Base-by-base conservation (phyloP, 2,113 vertebrate species). In the Bos javanicus region DNA sequence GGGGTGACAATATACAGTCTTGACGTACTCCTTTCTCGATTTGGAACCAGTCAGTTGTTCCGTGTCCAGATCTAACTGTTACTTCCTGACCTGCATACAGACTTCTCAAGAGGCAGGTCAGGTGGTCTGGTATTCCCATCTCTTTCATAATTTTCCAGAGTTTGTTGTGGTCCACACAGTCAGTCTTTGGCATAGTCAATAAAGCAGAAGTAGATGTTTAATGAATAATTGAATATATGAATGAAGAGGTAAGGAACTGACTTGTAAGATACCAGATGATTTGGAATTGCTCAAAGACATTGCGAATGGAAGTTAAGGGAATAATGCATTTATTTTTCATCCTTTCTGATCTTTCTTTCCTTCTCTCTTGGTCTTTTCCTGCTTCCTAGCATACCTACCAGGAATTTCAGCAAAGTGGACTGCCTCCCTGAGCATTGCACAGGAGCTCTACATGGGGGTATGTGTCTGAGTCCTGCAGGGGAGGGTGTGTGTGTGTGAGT, bases 21-120 rank as follows among this genome's bases (percentile, higher is more conserved):
- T 62, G 14, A 33, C 0, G 0, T 33, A 33, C 60, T 62, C 60
- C 14, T 16, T 62, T 33, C 6, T 14, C 0, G 0, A 33, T 33
- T 33, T 33, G 60, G 6, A 62, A 33, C 28, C 60, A 33, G 14
- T 62, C 60, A 33, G 6, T 33, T 62, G 14, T 16, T 33, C 60
- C 0, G 0, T 16, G 6, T 62, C 14, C 60, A 62, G 30, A 7
- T 62, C 30, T 62, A 30, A 30, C 28, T 62, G 14, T 30, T 62
- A 6, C 60, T 62, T 62, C 60, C 28, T 33, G 60, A 16, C 14
- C 60, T 33, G 30, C 28, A 33, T 62, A 62, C 60, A 33, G 30
- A 62, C 15, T 62, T 62, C 60, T 62, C 30, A 16, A 3, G 60
- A 62, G 30, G 60, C 14, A 62, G 13, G 14, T 62, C 28, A 62